A percentile compares a stretch with the other conserved stretches of the same genome.
phyloP scores from a whole-genome alignment of 2,113 vertebrate species.

The Onychostoma macrolepis region DNA sequence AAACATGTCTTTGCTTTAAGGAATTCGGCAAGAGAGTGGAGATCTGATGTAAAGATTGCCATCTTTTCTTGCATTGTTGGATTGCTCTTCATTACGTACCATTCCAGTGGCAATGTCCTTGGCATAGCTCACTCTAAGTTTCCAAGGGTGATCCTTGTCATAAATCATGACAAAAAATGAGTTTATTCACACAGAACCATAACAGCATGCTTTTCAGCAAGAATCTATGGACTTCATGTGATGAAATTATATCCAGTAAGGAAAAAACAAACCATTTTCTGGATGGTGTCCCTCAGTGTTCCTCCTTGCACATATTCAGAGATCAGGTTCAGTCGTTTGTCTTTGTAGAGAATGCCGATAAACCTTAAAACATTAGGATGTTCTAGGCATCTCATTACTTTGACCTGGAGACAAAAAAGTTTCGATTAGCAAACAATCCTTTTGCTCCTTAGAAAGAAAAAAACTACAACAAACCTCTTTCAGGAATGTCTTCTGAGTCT shows the following conservation, averaged over 20 bases:
- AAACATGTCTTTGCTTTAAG: neutral
- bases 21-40: neutral
- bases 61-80: neutral
- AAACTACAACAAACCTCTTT: conserved; percentile 82
- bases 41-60: neutral
- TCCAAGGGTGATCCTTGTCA: conserved; percentile 90
- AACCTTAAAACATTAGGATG: conserved; percentile 96
- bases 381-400: conserved; percentile 97
- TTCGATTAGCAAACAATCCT: neutral
- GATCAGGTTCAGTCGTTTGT: conserved; percentile 94
- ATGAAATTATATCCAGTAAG: neutral
- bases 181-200: neutral
- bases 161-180: conserved; percentile 57
- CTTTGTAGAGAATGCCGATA: conserved; percentile 96
- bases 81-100: conserved; percentile 71
- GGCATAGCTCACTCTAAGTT: conserved; percentile 87
- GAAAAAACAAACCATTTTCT: conserved; percentile 81
- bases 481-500: conserved; percentile 92
- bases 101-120: conserved; percentile 95
- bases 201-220: neutral
- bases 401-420: conserved; percentile 79
- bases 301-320: conserved; percentile 96
- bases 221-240: neutral
- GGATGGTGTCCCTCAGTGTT: conserved; percentile 87
- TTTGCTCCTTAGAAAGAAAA: neutral